These are phyloP conservation scores for Poeciliopsis retropinna DNA, from an alignment of 2,113 vertebrate genomes.

Conservation along the genomic window DNA sequence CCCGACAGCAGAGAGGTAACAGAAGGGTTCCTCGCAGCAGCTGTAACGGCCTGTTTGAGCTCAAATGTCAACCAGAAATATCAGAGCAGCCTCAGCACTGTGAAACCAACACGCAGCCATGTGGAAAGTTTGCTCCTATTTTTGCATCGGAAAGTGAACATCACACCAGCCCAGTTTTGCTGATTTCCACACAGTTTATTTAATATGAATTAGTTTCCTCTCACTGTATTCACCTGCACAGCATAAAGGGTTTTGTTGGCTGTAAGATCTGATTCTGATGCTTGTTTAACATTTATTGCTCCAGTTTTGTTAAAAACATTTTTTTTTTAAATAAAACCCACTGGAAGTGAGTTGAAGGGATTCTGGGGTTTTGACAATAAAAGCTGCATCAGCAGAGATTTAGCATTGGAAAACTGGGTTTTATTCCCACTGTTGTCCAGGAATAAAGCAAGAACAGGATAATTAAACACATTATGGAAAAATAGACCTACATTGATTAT, in stretches of 20 bases:
- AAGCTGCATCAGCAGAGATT: no score
- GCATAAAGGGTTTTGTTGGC: not conserved
- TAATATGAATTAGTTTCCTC: not conserved
- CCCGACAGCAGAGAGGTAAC: not conserved
- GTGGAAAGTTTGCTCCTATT: not conserved
- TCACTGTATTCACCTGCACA: not conserved
- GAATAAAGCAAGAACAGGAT: no score
- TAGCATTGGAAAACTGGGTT: no score
- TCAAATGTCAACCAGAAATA: conserved; percentile 3
- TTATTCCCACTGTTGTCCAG: no score
- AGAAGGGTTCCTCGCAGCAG: not conserved
- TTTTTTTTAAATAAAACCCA: no score
- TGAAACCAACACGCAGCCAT: not conserved
- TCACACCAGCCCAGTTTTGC: not conserved
- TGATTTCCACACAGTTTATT: not conserved
- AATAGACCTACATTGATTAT: no score
- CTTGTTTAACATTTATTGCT: no score
- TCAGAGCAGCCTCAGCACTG: conserved; percentile 10
- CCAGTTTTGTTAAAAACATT: no score
- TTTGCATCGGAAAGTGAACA: not conserved
- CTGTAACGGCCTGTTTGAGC: conserved; percentile 2
- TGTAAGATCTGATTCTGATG: no score
- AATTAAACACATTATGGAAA: no score
- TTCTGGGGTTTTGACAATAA: no score
- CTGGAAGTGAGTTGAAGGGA: no score